Percentiles rank a stretch among this genome's conserved stretches.
phyloP scores from a whole-genome alignment of 2,113 vertebrate species.

The Lepus europaeus region DNA sequence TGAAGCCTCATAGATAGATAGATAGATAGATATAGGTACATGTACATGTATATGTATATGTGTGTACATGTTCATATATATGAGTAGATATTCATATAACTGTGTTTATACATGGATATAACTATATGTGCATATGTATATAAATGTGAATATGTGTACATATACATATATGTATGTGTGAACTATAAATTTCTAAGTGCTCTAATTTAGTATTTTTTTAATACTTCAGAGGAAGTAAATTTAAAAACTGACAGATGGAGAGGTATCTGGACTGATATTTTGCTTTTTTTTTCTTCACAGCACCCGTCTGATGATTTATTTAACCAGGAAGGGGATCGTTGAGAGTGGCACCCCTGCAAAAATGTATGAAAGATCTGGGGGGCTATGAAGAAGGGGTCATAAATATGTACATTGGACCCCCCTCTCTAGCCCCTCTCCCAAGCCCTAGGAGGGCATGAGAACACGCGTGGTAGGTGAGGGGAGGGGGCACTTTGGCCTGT shows the following conservation, averaged over 20 bases:
- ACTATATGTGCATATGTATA: no score
- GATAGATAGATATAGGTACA: no score
- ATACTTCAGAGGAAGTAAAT: background rate
- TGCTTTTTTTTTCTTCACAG: slow-evolving; percentile 63
- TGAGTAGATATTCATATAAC: background rate
- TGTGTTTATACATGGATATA: no score
- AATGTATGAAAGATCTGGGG: slow-evolving; percentile 83
- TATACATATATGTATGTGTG: background rate
- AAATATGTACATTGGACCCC: slow-evolving; percentile 83
- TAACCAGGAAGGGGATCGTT: slow-evolving; percentile 76
- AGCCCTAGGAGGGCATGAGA: slow-evolving; percentile 73
- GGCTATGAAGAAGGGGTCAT: slow-evolving; percentile 78
- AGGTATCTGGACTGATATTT: background rate
- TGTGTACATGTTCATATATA: background rate
- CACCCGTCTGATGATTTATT: slow-evolving; percentile 86
- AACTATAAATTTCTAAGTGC: background rate
- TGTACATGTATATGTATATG: no score
- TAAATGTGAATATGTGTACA: no score
- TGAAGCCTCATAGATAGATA: no score
- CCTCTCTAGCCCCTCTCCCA: slow-evolving; percentile 73
- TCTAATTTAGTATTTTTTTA: background rate
- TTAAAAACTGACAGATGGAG: background rate
- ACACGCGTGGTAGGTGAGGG: slow-evolving; percentile 68
- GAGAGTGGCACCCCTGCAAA: slow-evolving; percentile 82
- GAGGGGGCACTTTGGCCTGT: slow-evolving; percentile 81